Evolutionary conservation across 2,113 vertebrate species (phyloP).

Genomic region (Bufo gargarizans): DNA sequence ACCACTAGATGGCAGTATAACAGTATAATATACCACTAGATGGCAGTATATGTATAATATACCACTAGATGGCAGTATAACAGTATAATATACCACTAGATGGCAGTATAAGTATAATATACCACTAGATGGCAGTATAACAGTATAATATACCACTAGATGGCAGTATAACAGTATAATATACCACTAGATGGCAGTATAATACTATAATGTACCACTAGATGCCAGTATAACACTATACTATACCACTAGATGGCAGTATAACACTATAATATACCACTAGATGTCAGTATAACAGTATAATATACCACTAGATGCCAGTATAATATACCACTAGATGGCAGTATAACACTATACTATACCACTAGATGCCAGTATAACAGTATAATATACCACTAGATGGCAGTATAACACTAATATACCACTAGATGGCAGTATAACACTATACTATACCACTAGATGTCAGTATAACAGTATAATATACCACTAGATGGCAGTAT

Average conservation of each 20-base stretch:
- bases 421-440: neutral
- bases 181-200: neutral
- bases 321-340: neutral
- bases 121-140: neutral
- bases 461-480: neutral
- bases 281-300: neutral
- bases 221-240: neutral
- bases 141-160: neutral
- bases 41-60: neutral
- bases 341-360: neutral
- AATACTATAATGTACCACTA: neutral
- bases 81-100: neutral
- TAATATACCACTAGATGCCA: neutral
- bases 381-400: neutral
- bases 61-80: too few species aligned
- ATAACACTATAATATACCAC: neutral
- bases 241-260: neutral
- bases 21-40: neutral
- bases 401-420: neutral
- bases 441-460: neutral
- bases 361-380: neutral
- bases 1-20: neutral
- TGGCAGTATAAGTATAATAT: neutral
- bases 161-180: neutral
- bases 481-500: neutral